phyloP scores from a whole-genome alignment of 2,888 invertebrate genomes.

The Steinernema hermaphroditum region DNA sequence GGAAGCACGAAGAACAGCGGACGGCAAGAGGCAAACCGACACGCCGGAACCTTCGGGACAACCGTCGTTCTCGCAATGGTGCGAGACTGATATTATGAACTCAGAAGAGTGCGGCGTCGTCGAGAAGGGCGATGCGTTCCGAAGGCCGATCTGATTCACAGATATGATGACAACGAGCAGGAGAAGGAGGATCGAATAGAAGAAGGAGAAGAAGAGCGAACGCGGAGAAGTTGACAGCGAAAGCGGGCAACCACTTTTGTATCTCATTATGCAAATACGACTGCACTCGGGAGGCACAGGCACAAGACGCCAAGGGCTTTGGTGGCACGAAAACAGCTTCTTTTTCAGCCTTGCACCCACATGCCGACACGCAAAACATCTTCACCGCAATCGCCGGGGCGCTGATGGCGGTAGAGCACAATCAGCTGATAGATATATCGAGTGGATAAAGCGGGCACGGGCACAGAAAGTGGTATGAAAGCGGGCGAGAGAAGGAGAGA shows the following conservation, averaged over 20 bases:
- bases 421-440: conserved; percentile 31
- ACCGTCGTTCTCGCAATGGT: conserved; percentile 25
- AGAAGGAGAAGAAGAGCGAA: conserved; percentile 3
- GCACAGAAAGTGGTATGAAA: conserved; percentile 26
- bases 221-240: conserved; percentile 12
- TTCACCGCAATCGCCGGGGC: not conserved
- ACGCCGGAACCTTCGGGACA: not conserved
- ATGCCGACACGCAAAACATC: conserved; percentile 5
- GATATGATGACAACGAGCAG: conserved; percentile 6
- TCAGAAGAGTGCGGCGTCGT: conserved; percentile 23
- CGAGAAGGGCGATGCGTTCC: not conserved
- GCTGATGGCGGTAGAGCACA: not conserved
- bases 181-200: conserved; percentile 12
- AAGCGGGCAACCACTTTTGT: conserved; percentile 19
- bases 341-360: conserved; percentile 12
- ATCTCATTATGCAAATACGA: conserved; percentile 15
- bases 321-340: not conserved
- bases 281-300: not conserved
- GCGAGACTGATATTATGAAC: conserved; percentile 15
- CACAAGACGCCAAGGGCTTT: too few relatives aligned
- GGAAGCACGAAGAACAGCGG: not conserved
- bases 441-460: conserved; percentile 25
- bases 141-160: conserved; percentile 31
- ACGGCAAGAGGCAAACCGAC: not conserved
- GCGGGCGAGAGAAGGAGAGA: conserved; percentile 13